Percentiles rank a stretch among this genome's conserved stretches.
phyloP scores from a whole-genome alignment of 2,888 invertebrate genomes.

The Tetramorium bicarinatum region DNA sequence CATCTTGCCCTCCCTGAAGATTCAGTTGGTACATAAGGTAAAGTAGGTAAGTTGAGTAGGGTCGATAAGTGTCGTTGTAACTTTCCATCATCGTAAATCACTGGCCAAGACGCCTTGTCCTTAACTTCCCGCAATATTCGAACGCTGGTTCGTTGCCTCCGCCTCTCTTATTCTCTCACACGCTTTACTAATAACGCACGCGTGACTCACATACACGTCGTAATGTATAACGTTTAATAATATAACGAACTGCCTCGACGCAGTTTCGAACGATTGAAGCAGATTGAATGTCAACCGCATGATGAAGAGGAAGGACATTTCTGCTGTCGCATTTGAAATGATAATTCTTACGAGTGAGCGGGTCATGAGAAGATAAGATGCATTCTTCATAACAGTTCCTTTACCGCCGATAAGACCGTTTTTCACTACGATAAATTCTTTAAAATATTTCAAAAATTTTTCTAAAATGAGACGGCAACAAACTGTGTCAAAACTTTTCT shows the following conservation, averaged over 20 bases:
- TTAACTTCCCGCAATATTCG: background rate
- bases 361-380: conserved; percentile 25
- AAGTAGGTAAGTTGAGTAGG: conserved; percentile 11
- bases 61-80: conserved; percentile 26
- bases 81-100: conserved; percentile 21
- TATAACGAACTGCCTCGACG: background rate
- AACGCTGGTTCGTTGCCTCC: background rate
- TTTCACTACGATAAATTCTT: background rate
- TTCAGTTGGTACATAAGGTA: background rate
- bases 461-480: too few relatives aligned
- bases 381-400: background rate
- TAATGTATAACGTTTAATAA: conserved; percentile 1
- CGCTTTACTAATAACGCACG: background rate
- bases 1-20: background rate
- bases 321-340: background rate
- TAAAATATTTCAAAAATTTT: background rate
- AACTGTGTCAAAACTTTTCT: background rate
- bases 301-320: conserved; percentile 7
- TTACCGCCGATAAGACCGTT: background rate
- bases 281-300: background rate
- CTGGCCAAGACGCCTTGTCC: too few relatives aligned
- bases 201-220: background rate
- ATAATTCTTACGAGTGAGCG: conserved; percentile 15
- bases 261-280: background rate
- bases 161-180: background rate